phyloP scores from a whole-genome alignment of 2,888 invertebrate species.

The Microctonus aethiopoides region DNA sequence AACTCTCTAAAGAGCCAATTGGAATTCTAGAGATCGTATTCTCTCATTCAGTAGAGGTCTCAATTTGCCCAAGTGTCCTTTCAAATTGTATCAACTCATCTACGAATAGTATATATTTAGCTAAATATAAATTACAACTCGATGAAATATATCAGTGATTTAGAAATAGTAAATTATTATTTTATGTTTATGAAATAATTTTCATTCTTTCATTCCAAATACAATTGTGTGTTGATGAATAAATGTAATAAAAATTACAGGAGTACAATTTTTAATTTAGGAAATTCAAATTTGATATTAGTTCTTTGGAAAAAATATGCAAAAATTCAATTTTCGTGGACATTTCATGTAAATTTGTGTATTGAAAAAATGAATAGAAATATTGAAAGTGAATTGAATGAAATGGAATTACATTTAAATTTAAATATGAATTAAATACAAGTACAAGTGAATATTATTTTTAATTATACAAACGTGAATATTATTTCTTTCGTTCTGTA shows the following conservation, averaged over 20 bases:
- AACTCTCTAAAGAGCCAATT: not conserved
- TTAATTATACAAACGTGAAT: not conserved
- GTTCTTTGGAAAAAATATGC: not conserved
- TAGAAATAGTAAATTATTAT: too few relatives aligned
- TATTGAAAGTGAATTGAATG: not conserved
- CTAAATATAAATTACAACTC: too few relatives aligned
- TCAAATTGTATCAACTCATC: not conserved
- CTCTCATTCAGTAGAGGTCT: not conserved
- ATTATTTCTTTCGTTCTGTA: not conserved
- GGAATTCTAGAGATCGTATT: constrained; percentile 5
- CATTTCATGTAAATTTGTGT: not conserved
- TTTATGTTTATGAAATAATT: too few relatives aligned
- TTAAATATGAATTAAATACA: too few relatives aligned
- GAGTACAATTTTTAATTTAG: too few relatives aligned
- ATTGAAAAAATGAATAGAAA: not conserved
- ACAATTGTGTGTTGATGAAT: too few relatives aligned
- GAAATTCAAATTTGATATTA: too few relatives aligned
- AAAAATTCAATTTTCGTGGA: not conserved
- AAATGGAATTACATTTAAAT: not conserved
- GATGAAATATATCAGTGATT: too few relatives aligned
- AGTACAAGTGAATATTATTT: too few relatives aligned
- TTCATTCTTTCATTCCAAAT: too few relatives aligned
- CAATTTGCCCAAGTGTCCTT: not conserved
- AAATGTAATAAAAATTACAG: too few relatives aligned
- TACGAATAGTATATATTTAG: too few relatives aligned